These are phyloP conservation scores for Pterocles gutturalis DNA, from an alignment of 2,113 vertebrate genomes.

Conservation along the genomic window DNA sequence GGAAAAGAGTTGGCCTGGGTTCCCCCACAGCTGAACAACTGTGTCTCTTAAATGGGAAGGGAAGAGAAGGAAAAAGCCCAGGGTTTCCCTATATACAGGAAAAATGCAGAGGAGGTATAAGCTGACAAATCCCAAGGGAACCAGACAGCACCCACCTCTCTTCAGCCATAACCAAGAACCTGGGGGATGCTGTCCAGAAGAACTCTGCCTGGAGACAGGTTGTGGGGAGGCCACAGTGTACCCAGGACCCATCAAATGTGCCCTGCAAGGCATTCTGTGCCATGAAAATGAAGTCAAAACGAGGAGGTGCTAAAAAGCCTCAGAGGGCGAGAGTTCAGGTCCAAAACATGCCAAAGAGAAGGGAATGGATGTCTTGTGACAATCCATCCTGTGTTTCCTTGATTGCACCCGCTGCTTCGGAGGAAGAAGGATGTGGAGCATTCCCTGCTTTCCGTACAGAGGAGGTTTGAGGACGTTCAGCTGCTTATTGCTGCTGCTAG, in stretches of 20 bases:
- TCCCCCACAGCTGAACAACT: neutral
- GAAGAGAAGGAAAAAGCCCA: neutral
- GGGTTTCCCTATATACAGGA: neutral
- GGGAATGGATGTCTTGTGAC: neutral
- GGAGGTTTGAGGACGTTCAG: neutral
- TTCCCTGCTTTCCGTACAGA: neutral
- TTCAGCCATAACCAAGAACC: neutral
- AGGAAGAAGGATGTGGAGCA: accelerated
- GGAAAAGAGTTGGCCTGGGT: neutral
- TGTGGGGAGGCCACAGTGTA: neutral
- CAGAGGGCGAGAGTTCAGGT: accelerated
- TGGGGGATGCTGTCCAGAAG: neutral
- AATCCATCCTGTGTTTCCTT: neutral
- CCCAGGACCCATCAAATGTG: neutral
- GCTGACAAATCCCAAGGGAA: neutral
- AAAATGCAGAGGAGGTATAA: neutral
- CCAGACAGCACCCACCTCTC: neutral
- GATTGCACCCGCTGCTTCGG: neutral
- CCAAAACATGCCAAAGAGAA: neutral
- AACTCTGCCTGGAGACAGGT: neutral
- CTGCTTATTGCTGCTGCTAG: constrained; percentile 41
- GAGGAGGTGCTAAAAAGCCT: neutral
- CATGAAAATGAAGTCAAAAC: neutral
- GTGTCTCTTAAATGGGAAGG: neutral
- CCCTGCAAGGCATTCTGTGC: neutral